phyloP scores from a whole-genome alignment of 1,140 invertebrate genomes.

The Drosophila bifasciata region DNA sequence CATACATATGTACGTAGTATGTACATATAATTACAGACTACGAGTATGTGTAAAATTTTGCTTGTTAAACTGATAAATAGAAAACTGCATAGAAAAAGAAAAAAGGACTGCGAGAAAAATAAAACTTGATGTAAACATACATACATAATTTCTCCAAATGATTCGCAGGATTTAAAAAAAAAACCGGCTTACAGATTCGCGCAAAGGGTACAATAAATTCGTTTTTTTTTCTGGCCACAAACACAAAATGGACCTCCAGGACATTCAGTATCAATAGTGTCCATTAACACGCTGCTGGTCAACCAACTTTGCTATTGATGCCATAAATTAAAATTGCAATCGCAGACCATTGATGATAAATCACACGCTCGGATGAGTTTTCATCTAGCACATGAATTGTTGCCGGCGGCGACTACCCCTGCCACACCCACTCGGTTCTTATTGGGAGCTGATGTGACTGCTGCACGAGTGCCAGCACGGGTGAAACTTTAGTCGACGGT shows the following conservation, averaged over 20 bases:
- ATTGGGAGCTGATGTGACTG: slow-evolving; percentile 16
- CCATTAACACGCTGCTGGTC: slow-evolving; percentile 58
- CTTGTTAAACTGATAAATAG: too few relatives aligned
- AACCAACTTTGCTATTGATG: slow-evolving; percentile 60
- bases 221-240: background rate
- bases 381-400: slow-evolving; percentile 65
- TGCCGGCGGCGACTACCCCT: slow-evolving; percentile 46
- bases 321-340: slow-evolving; percentile 68
- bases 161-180: background rate
- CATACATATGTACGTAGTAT: too few relatives aligned
- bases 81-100: too few relatives aligned
- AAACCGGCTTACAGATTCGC: background rate
- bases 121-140: too few relatives aligned
- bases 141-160: too few relatives aligned
- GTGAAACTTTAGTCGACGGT: slow-evolving; percentile 17
- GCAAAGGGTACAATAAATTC: background rate
- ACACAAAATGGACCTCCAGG: slow-evolving; percentile 11
- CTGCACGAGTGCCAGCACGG: slow-evolving; percentile 16
- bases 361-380: slow-evolving; percentile 62
- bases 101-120: too few relatives aligned
- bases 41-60: too few relatives aligned
- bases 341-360: slow-evolving; percentile 65
- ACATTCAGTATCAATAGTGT: slow-evolving; percentile 59
- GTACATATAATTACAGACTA: too few relatives aligned
- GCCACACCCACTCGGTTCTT: background rate